Base-by-base conservation (phyloP, 1,140 invertebrate species). In the Pissodes strobi region DNA sequence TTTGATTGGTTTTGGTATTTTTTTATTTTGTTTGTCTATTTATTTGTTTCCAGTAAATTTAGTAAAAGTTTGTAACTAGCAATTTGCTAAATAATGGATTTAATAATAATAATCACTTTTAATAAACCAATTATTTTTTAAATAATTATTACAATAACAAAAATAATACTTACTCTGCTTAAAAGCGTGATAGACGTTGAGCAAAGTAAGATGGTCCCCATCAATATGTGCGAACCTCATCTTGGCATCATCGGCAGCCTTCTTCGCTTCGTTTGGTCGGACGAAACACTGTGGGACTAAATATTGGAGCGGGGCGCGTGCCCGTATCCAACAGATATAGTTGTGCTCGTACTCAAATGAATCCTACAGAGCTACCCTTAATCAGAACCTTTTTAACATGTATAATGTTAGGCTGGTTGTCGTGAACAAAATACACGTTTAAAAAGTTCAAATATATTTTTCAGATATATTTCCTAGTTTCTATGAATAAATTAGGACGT, bases 281-380 rank as follows among this genome's bases (percentile, higher is more conserved):
- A 99, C 93, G 86, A 99, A 99, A 83, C 96, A 99, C 87, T 99
- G 97, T 75, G 97, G 96, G 81, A 99, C 98, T 96, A 87, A 84
- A 79, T 75, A 78, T 78, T 79, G 77, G 79, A 79, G 79, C 78
- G 76, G 78, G 79, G 77, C 76, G 79, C 75, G 69, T 72, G 76
- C 79, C 79, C 81, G 79, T 81, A 81, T 82, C 81, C 81, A 81
- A 80, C 80, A 79, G 78, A 79, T 83, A 82, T 82, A 83, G 82
- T 82, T 78, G 80, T 75, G 73, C 73, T 73, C 73, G 58, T 19
- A 51, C 60, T 71, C 74, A 75, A 69, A 74, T 74, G 70, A 71
- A 75, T 75, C 80, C 80, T 82, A 81, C 72, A 80, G 75, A 81
- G 78, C 80, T 81, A 81, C 74, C 75, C 74, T 76, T 71, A 76